phyloP scores from a whole-genome alignment of 2,113 vertebrate species.

The Litocranius walleri region DNA sequence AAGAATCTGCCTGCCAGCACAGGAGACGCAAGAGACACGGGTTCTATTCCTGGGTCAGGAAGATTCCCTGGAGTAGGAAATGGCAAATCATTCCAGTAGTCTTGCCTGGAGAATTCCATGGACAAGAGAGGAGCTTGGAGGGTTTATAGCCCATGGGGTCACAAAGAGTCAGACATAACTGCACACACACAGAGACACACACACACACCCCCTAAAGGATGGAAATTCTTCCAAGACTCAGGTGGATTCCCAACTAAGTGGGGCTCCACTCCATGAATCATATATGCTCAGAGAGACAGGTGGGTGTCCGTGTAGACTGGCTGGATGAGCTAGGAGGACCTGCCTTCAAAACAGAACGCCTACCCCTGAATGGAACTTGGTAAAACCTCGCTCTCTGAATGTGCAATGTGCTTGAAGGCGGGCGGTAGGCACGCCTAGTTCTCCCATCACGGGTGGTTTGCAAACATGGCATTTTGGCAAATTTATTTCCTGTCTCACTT shows the following conservation, averaged over 20 bases:
- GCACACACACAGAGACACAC: background rate
- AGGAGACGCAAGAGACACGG: background rate
- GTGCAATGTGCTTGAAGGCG: no score
- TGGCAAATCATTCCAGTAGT: background rate
- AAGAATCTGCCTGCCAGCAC: background rate
- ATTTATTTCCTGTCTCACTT: background rate
- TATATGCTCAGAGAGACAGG: background rate
- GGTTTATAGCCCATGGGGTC: background rate
- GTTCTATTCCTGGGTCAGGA: background rate
- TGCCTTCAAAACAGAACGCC: background rate
- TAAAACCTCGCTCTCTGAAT: background rate
- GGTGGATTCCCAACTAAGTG: background rate
- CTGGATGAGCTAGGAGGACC: background rate
- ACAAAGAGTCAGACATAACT: background rate
- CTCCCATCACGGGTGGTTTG: background rate
- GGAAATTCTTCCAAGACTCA: no score
- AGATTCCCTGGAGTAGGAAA: background rate
- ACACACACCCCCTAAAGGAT: background rate
- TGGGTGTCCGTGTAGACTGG: accelerated
- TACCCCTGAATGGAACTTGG: accelerated
- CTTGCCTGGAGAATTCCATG: background rate
- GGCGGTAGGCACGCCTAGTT: accelerated
- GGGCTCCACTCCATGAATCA: background rate
- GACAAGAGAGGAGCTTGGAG: background rate
- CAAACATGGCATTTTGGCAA: background rate